Evolutionary conservation across 1,140 invertebrate species (phyloP), one percentile per base, ranked within the genome.

Genomic region (Anthonomus grandis): DNA sequence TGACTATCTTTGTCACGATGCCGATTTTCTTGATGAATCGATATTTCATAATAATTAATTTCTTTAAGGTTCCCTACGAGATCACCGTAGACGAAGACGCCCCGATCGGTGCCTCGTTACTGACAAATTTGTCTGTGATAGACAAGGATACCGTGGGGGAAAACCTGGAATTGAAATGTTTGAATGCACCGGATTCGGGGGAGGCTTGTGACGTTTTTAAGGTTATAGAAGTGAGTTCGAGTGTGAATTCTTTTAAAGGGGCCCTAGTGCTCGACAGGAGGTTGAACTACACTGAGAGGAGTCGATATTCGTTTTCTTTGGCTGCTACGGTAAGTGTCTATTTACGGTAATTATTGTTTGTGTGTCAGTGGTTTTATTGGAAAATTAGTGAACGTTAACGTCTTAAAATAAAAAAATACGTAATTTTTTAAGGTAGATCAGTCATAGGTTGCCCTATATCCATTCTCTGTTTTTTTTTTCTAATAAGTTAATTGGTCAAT

Each of bases 121-220:
- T 93, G 38, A 76, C 78, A 6, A 80, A 82, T 44, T 87, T 94
- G 37, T 72, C 79, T 38, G 85, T 91, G 10, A 82, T 81, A 64
- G 91, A 94, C 76, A 79, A 79, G 15, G 91, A 94, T 74, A 81
- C 85, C 18, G 81, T 87, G 12, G 91, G 91, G 2, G 85, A 91
- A 34, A 86, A 82, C 63, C 78, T 93, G 37, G 86, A 90, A 73
- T 81, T 93, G 3, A 81, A 80, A 38, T 94, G 91, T 65, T 72
- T 80, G 39, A 68, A 71, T 57, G 36, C 69, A 6, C 65, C 66
- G 4, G 63, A 64, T 42, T 67, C 59, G 37, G 50, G 58, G 25
- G 58, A 65, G 25, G 68, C 70, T 19, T 73, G 71, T 38, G 60
- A 70, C 17, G 59, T 63, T 31, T 73, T 73, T 47, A 27, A 60